Base-by-base conservation (phyloP, 2,888 invertebrate genomes). In the Leptopilina drosophilae region DNA sequence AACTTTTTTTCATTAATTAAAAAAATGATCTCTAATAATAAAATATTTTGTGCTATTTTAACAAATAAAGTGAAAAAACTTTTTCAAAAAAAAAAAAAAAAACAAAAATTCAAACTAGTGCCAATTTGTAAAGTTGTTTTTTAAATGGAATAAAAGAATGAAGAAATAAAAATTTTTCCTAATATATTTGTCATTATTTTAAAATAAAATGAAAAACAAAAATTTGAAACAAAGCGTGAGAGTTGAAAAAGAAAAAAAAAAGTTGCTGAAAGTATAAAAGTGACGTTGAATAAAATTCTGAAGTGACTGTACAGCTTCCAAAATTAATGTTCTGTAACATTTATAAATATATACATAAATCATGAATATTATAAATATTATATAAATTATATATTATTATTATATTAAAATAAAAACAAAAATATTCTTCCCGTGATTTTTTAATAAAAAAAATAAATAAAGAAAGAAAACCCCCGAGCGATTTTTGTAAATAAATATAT, bases 401-500 rank as follows among this genome's bases (percentile, higher is more conserved):
- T 33, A 33, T 33, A 33, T 33, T 33, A 33, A 33, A 33, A 33
- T 33, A 33, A 40, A 75, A 2, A 14, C 59, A 73, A 69, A 64
- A 14, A 20, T 26, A 65, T 64, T 66, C 42, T 59, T 67, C 40
- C 42, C 12, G n/a, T 53, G 5, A 56, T 56, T 56, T 66, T 65
- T 66, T 65, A 53, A 66, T 56, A 12, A 65, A 33, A 33, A 33
- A 33, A 33, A 20, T 1, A 20, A 20, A 20, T 20, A 20, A 20
- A 20, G 20, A 20, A 20, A 20, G 20, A 33, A 33, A 33, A 2
- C 33, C 26, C 33, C 64, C 1, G 64, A 65, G 65, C 64, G 33
- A 65, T n/a, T 77, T 65, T 77, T 65, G 77, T 77, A 77, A 49
- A 77, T 53, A 65, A 46, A 33, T 33, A 33, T 33, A 77, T 46